phyloP scores from a whole-genome alignment of 2,888 invertebrate species.

The Nomada hirtipes region DNA sequence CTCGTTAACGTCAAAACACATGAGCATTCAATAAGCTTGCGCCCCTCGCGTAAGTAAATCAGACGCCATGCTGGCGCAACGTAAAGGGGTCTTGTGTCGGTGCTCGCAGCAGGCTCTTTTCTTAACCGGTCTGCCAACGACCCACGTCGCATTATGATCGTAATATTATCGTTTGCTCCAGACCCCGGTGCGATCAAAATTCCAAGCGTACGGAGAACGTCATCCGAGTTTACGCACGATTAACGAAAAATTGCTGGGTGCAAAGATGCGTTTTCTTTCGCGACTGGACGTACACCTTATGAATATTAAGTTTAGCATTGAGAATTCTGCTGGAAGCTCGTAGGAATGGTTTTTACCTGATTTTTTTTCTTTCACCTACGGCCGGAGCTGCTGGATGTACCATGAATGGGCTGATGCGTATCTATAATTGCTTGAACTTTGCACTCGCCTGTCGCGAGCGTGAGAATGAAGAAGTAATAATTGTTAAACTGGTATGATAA shows the following conservation, averaged over 20 bases:
- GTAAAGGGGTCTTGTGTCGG: constrained; percentile 26
- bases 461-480: not conserved
- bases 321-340: not conserved
- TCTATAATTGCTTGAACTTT: not conserved
- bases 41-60: constrained; percentile 75
- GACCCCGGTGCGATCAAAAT: not conserved
- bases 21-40: constrained; percentile 76
- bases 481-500: not conserved
- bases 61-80: constrained; percentile 58
- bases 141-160: constrained; percentile 36
- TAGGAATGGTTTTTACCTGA: not conserved
- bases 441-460: not conserved
- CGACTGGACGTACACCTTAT: too few species aligned
- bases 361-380: not conserved
- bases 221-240: constrained; percentile 6
- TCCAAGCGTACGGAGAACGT: not conserved
- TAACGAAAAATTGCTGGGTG: not conserved
- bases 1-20: constrained; percentile 77
- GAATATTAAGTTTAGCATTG: too few species aligned
- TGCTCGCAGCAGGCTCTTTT: constrained; percentile 56
- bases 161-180: constrained; percentile 40
- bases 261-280: not conserved
- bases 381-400: too few species aligned
- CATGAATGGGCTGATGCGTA: too few species aligned
- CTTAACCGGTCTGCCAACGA: constrained; percentile 47